Base-by-base conservation (phyloP, 2,797 vertebrate genomes). In the Artibeus lituratus region DNA sequence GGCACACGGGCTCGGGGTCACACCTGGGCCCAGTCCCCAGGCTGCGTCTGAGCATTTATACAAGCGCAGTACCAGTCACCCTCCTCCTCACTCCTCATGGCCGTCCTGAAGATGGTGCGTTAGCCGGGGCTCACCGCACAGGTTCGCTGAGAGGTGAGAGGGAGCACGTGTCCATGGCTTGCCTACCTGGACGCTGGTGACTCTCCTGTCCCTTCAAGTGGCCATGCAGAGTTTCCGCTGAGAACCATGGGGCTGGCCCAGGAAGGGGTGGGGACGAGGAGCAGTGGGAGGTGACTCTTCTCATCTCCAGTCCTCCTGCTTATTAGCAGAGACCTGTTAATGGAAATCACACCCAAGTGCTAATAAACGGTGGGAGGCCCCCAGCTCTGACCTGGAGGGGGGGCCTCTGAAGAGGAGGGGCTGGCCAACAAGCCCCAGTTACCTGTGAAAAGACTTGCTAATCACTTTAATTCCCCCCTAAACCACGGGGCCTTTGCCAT, bases 371-470 rank as follows among this genome's bases (percentile, higher is more conserved):
- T 26, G 47, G 74, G 35, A 82, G 29, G 16, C 83, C 37, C 37
- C 69, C 81, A 14, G 21, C 35, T 11, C 35, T 0, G 18, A 77
- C 72, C 29, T 12, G 2, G 39, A 86, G 85, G 35, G 29, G 85
- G 88, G 77, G 22, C 44, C 94, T 78, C 32, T 0, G 10, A 47
- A 70, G 69, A 94, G 81, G 91, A 95, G 77, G 81, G 96, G 82
- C 19, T 39, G 49, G 95, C 88, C 97, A 85, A 96, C 51, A 95
- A 97, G 96, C 91, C 87, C 96, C 97, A 78, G 37, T 96, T 97
- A 97, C 55, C 98, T 97, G 97, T 96, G 98, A 98, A 98, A 97
- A 94, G 97, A 97, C 97, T 97, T 96, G 97, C 97, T 98, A 98
- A 98, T 98, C 67, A 97, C 57, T 93, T 97, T 98, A 98, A 98